Base-by-base conservation (phyloP, 2,113 vertebrate species). In the Chiloscyllium plagiosum region DNA sequence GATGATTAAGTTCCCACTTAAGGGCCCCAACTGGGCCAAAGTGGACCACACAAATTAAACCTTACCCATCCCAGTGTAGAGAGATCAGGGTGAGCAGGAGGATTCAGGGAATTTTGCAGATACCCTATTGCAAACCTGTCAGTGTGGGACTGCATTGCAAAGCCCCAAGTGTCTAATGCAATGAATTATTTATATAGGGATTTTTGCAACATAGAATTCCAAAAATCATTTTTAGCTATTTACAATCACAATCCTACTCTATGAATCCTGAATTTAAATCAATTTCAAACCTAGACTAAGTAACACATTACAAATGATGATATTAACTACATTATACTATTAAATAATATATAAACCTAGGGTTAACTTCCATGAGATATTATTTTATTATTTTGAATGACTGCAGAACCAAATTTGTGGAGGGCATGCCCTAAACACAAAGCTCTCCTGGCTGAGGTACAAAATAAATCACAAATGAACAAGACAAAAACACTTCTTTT, bases 391-490 rank as follows among this genome's bases (percentile, higher is more conserved):
- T 37, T 93, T n/a, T 10, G 61, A 66, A 19, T 93, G 33, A 65
- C 20, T 65, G 5, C 2, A 93, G 65, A 19, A 15, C 89, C 56
- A 92, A 92, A 92, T 33, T 33, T 92, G 89, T 5, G n/a, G 52
- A 90, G 50, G 52, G 52, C 87, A 90, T 90, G 50, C 13, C 56
- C 33, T 17, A 92, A 92, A 33, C 93, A 94, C 93, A 70, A 95
- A 95, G 52, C 68, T 72, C 5, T 29, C 26, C 69, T 95, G 37
- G 94, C 68, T 72, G 42, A 95, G 47, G 26, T 95, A 95, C 69
- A 52, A 72, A 94, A 94, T 37, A 95, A 95, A 95, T 95, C 94
- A 95, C 69, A 95, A 95, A 95, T 95, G 94, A 95, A 76, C 94
- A 95, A 95, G 94, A 17, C 68, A 47, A 52, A 95, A 72, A 52